Evolutionary conservation across 2,113 vertebrate genomes (phyloP).

Genomic region (Plestiodon gilberti): DNA sequence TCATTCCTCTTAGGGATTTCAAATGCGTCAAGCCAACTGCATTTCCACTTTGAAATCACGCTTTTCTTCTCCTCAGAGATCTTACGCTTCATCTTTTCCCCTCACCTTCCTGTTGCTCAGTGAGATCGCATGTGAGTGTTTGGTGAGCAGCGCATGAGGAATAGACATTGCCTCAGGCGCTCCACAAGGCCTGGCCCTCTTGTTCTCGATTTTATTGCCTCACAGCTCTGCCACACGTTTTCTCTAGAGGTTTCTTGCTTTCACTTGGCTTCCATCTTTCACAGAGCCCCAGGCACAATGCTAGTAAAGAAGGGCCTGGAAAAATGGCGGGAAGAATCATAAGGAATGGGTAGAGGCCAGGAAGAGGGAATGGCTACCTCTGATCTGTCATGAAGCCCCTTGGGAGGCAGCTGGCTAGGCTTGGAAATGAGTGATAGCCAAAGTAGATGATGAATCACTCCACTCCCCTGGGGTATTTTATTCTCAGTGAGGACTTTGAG

Average conservation of each 20-base stretch:
- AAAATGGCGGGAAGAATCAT: background rate
- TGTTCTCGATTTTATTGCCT: background rate
- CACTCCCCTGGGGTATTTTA: constrained; percentile 60
- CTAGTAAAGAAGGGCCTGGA: constrained; percentile 4
- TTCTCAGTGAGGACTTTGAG: constrained; percentile 53
- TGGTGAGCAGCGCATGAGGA: background rate
- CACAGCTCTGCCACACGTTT: fast-evolving
- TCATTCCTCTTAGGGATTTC: constrained; percentile 10
- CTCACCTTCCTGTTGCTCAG: background rate
- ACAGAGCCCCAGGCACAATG: background rate
- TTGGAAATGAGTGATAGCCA: constrained; percentile 64
- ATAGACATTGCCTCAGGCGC: fast-evolving
- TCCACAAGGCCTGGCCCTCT: background rate
- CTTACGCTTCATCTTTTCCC: constrained; percentile 11
- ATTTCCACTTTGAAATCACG: constrained; percentile 24
- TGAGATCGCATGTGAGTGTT: background rate
- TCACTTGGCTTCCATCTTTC: background rate
- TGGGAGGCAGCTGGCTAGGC: constrained; percentile 46
- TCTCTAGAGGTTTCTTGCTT: constrained; percentile 15
- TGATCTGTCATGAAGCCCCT: constrained; percentile 56
- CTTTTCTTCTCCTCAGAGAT: background rate
- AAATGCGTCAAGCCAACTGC: background rate
- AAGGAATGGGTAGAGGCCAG: background rate
- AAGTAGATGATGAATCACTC: constrained; percentile 62
- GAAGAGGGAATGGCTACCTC: constrained; percentile 37